Percentiles rank a stretch among this genome's conserved stretches.
Evolutionary conservation across 2,113 vertebrate genomes (phyloP).

Genomic region (Pseudopipra pipra): DNA sequence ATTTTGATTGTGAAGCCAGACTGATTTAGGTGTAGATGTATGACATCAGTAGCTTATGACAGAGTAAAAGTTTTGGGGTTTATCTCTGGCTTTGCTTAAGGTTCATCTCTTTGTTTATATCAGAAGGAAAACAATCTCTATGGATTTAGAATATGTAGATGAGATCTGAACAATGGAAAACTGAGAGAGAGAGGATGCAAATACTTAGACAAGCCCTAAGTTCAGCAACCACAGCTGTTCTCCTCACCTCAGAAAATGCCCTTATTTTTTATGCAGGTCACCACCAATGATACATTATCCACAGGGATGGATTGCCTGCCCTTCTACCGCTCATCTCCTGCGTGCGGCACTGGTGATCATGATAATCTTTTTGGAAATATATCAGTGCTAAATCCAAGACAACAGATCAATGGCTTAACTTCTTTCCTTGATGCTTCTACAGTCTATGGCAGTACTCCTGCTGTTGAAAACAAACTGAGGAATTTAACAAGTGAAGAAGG

Average conservation of each 20-base stretch:
- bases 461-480: slow-evolving; percentile 72
- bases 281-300: slow-evolving; percentile 26
- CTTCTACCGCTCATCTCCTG: slow-evolving; percentile 86
- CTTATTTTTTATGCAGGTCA: slow-evolving; percentile 67
- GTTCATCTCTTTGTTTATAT: background rate
- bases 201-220: background rate
- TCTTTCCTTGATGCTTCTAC: slow-evolving; percentile 92
- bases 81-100: background rate
- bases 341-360: slow-evolving; percentile 67
- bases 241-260: background rate
- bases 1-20: background rate
- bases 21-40: background rate
- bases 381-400: slow-evolving; percentile 68
- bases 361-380: slow-evolving; percentile 34
- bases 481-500: slow-evolving; percentile 81
- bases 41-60: background rate
- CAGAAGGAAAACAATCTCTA: background rate
- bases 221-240: background rate
- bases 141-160: background rate
- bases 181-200: background rate
- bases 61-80: background rate
- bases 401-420: slow-evolving; percentile 88
- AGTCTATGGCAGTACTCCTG: slow-evolving; percentile 83
- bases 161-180: background rate
- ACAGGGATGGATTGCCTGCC: slow-evolving; percentile 75